phyloP scores from a whole-genome alignment of 35 echinoderm and acorn worm genomes.

The Heliocidaris erythrogramma region DNA sequence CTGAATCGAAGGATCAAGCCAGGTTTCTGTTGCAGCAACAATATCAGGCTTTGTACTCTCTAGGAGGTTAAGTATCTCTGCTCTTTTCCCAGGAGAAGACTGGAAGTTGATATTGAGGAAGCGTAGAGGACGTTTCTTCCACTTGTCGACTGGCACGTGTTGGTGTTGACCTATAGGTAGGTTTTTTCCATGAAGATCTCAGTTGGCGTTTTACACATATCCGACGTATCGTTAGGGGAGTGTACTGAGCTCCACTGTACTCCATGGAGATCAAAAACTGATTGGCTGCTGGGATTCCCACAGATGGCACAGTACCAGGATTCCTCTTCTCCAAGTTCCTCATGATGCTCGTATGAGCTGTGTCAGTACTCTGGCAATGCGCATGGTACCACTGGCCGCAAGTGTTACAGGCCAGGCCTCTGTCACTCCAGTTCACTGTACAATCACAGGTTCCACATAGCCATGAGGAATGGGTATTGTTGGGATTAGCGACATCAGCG shows the following conservation, averaged over 20 bases:
- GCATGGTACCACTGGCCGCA: conserved; percentile 11
- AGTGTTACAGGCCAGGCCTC: not conserved
- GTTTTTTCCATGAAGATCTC: not conserved
- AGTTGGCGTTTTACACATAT: not conserved
- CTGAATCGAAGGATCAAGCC: not conserved
- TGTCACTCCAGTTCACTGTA: not conserved
- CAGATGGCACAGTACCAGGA: conserved; percentile 3
- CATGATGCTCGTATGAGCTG: not conserved
- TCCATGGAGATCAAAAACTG: not conserved
- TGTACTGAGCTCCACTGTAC: not conserved
- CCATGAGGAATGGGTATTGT: not conserved
- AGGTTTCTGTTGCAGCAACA: not conserved
- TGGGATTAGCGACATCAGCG: not conserved
- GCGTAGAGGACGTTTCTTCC: not conserved
- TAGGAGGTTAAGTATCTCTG: not conserved
- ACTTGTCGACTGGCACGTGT: not conserved
- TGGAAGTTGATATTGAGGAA: conserved; percentile 34
- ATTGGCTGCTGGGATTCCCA: not conserved
- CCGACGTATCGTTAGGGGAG: not conserved
- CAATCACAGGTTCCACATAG: not conserved
- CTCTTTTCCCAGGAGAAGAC: not conserved
- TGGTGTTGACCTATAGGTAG: not conserved
- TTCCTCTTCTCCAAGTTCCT: not conserved
- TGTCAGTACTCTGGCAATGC: not conserved
- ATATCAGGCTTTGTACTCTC: not conserved